These are phyloP conservation scores for Diaprepes abbreviatus DNA, from an alignment of 2,888 invertebrate species.

Conservation along the genomic window DNA sequence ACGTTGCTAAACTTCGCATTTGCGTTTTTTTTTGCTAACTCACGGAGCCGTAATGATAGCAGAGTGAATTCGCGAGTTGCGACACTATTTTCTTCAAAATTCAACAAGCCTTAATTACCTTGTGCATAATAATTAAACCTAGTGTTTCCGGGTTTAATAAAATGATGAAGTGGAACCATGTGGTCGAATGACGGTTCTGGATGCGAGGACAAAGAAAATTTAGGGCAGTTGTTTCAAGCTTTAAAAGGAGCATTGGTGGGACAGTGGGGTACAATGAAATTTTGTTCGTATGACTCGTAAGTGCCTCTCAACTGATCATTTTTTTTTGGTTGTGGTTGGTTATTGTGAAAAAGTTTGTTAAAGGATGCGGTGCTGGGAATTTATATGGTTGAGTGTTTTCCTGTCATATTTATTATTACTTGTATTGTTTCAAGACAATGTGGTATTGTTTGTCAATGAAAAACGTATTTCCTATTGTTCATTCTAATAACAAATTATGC, in stretches of 20 bases:
- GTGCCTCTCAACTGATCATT: slow-evolving; percentile 20
- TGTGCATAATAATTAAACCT: neutral
- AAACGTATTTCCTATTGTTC: slow-evolving; percentile 45
- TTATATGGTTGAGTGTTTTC: slow-evolving; percentile 16
- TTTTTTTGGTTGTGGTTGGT: slow-evolving; percentile 17
- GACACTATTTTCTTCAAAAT: neutral
- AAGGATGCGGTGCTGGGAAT: slow-evolving; percentile 15
- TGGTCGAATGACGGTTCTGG: slow-evolving; percentile 45
- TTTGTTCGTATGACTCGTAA: slow-evolving; percentile 51
- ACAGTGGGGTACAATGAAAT: slow-evolving; percentile 51
- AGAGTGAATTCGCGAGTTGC: slow-evolving; percentile 18
- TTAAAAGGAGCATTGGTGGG: slow-evolving; percentile 47
- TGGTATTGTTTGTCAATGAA: slow-evolving; percentile 46
- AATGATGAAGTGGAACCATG: slow-evolving; percentile 47
- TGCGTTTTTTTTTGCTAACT: slow-evolving; percentile 3
- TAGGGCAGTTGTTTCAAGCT: slow-evolving; percentile 48
- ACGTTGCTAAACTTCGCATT: slow-evolving; percentile 22
- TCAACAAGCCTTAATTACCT: neutral
- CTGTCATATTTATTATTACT: slow-evolving; percentile 31
- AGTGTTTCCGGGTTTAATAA: slow-evolving; percentile 17
- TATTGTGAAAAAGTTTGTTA: slow-evolving; percentile 20
- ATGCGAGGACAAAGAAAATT: slow-evolving; percentile 48
- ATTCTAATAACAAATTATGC: slow-evolving; percentile 5
- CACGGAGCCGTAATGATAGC: neutral
- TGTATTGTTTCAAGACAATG: slow-evolving; percentile 44